Conservation (phyloP, 2,113 vertebrate species). For the Saguinus imperator region DNA sequence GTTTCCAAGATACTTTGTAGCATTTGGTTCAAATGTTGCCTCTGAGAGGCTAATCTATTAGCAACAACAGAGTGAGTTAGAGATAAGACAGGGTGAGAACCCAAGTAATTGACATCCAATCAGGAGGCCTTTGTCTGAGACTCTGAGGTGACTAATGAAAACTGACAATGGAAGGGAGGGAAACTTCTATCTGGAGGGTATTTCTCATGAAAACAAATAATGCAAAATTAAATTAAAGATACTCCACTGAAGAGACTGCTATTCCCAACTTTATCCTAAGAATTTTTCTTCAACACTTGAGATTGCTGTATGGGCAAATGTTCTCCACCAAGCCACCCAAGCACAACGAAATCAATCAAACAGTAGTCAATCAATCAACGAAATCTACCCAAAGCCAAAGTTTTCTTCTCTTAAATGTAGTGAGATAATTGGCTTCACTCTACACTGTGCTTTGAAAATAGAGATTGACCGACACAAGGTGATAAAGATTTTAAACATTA, state of each 20-base stretch:
- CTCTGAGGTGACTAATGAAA: not conserved
- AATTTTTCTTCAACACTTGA: not conserved
- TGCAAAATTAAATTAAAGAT: conserved; percentile 2
- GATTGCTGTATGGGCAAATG: not conserved
- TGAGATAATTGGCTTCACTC: not conserved
- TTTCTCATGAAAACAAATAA: not conserved
- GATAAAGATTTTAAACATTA: not conserved
- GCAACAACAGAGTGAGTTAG: not conserved
- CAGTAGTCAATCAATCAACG: not conserved
- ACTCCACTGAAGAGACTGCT: not conserved
- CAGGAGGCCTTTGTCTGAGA: not conserved
- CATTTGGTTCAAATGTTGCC: not conserved
- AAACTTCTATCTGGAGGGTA: not conserved
- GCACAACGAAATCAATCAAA: not conserved
- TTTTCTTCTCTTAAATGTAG: not conserved
- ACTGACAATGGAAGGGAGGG: not conserved
- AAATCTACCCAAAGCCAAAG: not conserved
- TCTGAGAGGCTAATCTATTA: not conserved
- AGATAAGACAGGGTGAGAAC: not conserved
- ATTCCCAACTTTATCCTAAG: not conserved
- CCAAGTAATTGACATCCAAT: not conserved
- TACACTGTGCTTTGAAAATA: not conserved
- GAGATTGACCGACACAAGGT: not conserved
- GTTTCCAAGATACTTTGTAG: not conserved
- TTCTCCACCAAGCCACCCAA: not conserved